Conservation (phyloP, 2,797 vertebrate genomes). For the Champsocephalus esox region DNA sequence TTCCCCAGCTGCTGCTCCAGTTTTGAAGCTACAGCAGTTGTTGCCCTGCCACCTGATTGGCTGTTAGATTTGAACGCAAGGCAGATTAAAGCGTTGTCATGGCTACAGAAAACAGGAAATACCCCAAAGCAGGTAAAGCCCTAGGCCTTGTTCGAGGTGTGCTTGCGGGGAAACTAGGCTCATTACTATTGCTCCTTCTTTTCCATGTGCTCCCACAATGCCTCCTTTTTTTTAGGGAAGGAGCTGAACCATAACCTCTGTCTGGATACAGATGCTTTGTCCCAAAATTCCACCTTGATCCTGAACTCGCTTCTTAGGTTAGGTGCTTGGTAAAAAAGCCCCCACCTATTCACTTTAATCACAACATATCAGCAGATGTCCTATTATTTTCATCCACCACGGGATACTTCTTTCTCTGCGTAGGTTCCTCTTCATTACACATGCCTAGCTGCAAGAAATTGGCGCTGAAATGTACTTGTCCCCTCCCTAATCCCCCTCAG, state of each 20-base stretch:
- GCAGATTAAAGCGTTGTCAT: slow-evolving; percentile 78
- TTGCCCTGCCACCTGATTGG: slow-evolving; percentile 55
- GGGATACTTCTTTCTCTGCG: slow-evolving; percentile 50
- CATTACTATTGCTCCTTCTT: slow-evolving; percentile 57
- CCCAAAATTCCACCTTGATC: slow-evolving; percentile 54
- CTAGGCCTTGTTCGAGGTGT: slow-evolving; percentile 61
- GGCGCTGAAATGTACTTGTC: slow-evolving; percentile 46
- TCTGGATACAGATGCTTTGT: slow-evolving; percentile 76
- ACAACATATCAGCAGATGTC: slow-evolving; percentile 63
- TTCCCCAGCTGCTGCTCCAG: slow-evolving; percentile 73
- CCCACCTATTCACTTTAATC: slow-evolving; percentile 50
- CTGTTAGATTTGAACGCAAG: slow-evolving; percentile 50
- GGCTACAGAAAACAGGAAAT: slow-evolving; percentile 84
- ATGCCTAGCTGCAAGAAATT: slow-evolving; percentile 46
- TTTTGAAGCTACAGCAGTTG: slow-evolving; percentile 65
- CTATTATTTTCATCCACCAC: slow-evolving; percentile 52
- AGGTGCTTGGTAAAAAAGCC: slow-evolving; percentile 5
- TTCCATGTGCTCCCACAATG: slow-evolving; percentile 68
- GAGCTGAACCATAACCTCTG: slow-evolving; percentile 48
- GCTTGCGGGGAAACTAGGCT: slow-evolving; percentile 56
- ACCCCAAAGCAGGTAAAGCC: slow-evolving; percentile 76
- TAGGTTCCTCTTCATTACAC: slow-evolving; percentile 64
- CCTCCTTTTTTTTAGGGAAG: slow-evolving; percentile 45
- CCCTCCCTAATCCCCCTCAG: slow-evolving; percentile 62
- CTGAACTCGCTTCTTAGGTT: slow-evolving; percentile 39